A percentile compares a stretch with the other conserved stretches of the same genome.
phyloP scores from a whole-genome alignment of 2,888 invertebrate genomes.

The Ellobium chinense region DNA sequence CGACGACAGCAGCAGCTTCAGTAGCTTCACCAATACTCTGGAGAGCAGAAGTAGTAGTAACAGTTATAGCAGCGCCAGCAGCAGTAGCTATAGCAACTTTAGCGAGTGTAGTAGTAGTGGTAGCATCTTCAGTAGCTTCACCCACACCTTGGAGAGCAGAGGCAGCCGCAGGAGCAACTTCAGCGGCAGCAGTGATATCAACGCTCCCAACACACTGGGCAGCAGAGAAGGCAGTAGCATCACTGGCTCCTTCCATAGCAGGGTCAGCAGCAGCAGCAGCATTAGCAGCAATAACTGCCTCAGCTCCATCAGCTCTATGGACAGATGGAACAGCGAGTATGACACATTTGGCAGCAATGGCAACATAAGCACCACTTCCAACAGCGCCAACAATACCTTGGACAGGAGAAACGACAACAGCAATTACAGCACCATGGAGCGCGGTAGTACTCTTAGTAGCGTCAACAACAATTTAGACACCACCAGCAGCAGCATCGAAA shows the following conservation, averaged over 20 bases:
- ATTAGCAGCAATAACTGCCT: too few relatives aligned
- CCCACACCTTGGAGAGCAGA: neutral
- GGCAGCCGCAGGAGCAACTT: neutral
- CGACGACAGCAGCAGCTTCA: too few relatives aligned
- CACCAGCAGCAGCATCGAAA: neutral
- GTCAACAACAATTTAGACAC: neutral
- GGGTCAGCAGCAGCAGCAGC: neutral
- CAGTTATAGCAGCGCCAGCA: neutral
- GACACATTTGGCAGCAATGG: neutral
- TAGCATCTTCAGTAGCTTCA: neutral
- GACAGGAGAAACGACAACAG: neutral
- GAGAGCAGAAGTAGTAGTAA: too few relatives aligned
- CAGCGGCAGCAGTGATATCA: neutral
- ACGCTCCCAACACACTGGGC: neutral
- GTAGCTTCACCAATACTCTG: too few relatives aligned
- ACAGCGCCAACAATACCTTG: neutral
- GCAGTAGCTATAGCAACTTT: constrained; percentile 4
- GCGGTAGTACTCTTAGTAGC: neutral
- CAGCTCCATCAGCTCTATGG: neutral
- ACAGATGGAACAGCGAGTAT: neutral
- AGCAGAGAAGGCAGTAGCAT: neutral
- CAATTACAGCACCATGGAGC: neutral
- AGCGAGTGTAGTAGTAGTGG: constrained; percentile 2
- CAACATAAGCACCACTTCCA: neutral
- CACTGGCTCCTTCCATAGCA: neutral